phyloP scores from a whole-genome alignment of 2,888 invertebrate species.

The Catocala sponsa region DNA sequence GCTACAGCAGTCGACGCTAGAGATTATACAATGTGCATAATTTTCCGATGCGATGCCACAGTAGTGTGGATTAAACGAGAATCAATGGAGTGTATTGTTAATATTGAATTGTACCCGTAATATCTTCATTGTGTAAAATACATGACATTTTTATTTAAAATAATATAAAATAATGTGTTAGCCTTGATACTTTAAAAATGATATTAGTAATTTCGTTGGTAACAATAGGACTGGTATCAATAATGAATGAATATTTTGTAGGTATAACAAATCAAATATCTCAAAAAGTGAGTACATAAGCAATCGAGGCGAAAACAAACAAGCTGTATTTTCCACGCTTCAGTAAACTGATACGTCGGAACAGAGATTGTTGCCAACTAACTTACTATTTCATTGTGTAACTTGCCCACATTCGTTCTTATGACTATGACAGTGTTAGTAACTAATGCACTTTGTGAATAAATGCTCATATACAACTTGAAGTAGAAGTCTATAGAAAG shows the following conservation, averaged over 20 bases:
- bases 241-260: no score
- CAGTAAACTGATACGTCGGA: constrained; percentile 9
- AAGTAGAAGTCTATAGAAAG: no score
- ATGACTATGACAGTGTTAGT: neutral
- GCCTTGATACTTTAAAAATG: no score
- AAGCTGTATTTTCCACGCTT: constrained; percentile 3
- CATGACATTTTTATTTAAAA: no score
- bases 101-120: no score
- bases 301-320: constrained; percentile 7
- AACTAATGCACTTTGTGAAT: no score
- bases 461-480: no score
- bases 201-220: no score
- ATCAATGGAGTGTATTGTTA: neutral
- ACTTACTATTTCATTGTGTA: constrained; percentile 14
- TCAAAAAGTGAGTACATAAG: neutral
- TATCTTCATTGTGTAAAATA: no score
- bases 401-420: neutral
- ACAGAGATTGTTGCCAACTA: constrained; percentile 14
- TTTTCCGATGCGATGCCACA: neutral
- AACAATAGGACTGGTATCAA: no score
- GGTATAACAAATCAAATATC: no score
- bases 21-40: neutral
- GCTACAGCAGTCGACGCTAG: neutral
- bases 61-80: neutral
- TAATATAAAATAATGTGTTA: no score